These are phyloP conservation scores for Pandemis corylana DNA, from an alignment of 2,888 invertebrate species.

Conservation along the genomic window DNA sequence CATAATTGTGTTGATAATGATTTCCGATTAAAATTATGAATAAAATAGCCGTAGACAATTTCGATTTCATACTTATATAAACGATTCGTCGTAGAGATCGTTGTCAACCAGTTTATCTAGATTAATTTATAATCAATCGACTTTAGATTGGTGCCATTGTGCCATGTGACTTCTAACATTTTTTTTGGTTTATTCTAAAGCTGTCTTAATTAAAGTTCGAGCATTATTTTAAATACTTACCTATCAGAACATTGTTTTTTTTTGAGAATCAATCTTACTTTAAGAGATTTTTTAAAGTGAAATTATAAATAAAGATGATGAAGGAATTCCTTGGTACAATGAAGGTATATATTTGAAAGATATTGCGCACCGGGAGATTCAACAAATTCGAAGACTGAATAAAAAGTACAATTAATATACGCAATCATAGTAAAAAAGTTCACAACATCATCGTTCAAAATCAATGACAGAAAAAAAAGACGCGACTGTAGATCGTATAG, in stretches of 20 bases:
- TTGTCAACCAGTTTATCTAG: slow-evolving; percentile 22
- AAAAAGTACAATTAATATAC: too few relatives aligned
- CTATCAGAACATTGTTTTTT: too few relatives aligned
- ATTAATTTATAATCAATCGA: slow-evolving; percentile 26
- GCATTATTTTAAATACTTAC: too few relatives aligned
- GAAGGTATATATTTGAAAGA: too few relatives aligned
- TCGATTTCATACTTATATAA: slow-evolving; percentile 34
- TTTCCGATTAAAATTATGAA: slow-evolving; percentile 17
- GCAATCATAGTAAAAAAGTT: background rate
- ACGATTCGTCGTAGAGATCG: slow-evolving; percentile 22
- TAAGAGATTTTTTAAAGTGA: too few relatives aligned
- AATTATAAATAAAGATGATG: too few relatives aligned
- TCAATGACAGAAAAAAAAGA: slow-evolving; percentile 9
- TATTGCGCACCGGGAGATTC: too few relatives aligned
- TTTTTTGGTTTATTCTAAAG: background rate
- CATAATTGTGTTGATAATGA: slow-evolving; percentile 34
- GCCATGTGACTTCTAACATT: slow-evolving; percentile 13
- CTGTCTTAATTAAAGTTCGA: too few relatives aligned
- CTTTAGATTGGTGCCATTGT: slow-evolving; percentile 9
- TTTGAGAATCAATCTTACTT: too few relatives aligned
- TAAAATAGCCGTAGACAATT: slow-evolving; percentile 33
- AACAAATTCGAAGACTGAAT: too few relatives aligned
- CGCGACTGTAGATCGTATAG: slow-evolving; percentile 20
- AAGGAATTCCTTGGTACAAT: too few relatives aligned
- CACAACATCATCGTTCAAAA: background rate